phyloP scores from a whole-genome alignment of 2,888 invertebrate species.

The Micoletzkya japonica region DNA sequence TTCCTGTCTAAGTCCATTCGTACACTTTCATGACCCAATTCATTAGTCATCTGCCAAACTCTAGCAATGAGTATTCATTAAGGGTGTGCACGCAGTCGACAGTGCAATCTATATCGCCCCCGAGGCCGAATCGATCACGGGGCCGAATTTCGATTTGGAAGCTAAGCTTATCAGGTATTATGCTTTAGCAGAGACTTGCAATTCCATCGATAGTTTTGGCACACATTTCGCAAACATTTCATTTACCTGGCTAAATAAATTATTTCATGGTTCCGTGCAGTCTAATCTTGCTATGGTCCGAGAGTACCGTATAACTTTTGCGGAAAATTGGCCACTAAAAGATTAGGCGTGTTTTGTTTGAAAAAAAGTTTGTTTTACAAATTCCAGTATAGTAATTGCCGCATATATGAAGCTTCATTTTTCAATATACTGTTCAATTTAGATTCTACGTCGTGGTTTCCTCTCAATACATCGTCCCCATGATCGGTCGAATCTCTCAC shows the following conservation, averaged over 20 bases:
- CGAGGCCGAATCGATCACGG: conserved; percentile 73
- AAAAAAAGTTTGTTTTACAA: background rate
- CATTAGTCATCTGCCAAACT: too few relatives aligned
- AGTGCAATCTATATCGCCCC: conserved; percentile 77
- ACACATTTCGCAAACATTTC: background rate
- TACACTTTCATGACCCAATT: too few relatives aligned
- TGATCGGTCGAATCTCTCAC: conserved; percentile 59
- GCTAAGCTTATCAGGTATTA: conserved; percentile 69
- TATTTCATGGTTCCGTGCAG: background rate
- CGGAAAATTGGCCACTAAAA: background rate
- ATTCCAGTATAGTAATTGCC: background rate
- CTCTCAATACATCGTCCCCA: conserved; percentile 56
- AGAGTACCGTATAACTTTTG: background rate
- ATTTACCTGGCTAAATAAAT: background rate
- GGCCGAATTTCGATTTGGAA: conserved; percentile 80
- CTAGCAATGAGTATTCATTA: too few relatives aligned
- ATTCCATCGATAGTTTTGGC: background rate
- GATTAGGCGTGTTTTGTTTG: conserved; percentile 3
- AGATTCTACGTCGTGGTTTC: conserved; percentile 32
- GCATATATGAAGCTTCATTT: too few relatives aligned
- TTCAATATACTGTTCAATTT: background rate
- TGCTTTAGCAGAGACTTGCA: background rate
- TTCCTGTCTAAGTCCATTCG: too few relatives aligned
- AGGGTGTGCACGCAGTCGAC: conserved; percentile 72
- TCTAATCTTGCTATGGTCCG: background rate